These are phyloP conservation scores for Hirtodrosophila trivittata DNA, from an alignment of 2,888 invertebrate genomes.

Conservation along the genomic window DNA sequence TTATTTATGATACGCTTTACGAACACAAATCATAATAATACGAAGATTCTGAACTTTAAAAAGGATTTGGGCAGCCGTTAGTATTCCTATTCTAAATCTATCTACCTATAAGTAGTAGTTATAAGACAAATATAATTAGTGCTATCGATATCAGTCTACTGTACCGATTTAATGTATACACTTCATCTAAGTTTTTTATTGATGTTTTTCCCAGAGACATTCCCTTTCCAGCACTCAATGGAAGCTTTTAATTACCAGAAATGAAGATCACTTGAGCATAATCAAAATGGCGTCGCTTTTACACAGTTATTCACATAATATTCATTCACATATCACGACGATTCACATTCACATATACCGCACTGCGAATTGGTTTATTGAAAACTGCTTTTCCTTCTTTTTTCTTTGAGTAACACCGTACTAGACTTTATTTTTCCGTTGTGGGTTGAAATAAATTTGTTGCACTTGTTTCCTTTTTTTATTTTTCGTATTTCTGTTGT, in stretches of 20 bases:
- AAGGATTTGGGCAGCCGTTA: too few species aligned
- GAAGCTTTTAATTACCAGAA: slow-evolving; percentile 17
- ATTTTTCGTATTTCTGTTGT: slow-evolving; percentile 14
- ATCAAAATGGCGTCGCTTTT: slow-evolving; percentile 22
- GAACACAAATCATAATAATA: too few species aligned
- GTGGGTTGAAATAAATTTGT: slow-evolving; percentile 25
- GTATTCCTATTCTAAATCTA: too few species aligned
- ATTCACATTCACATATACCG: slow-evolving; percentile 5
- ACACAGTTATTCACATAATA: slow-evolving; percentile 17
- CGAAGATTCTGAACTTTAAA: too few species aligned
- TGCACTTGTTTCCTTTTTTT: slow-evolving; percentile 15
- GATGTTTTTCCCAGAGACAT: too few species aligned
- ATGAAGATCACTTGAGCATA: slow-evolving; percentile 11
- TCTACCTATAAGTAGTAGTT: too few species aligned
- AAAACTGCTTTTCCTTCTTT: slow-evolving; percentile 1
- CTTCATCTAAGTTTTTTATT: too few species aligned
- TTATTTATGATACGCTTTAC: too few species aligned
- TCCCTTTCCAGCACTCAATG: too few species aligned
- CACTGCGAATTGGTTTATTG: slow-evolving; percentile 3
- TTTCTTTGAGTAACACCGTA: slow-evolving; percentile 11
- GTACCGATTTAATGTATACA: too few species aligned
- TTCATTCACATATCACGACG: slow-evolving; percentile 12
- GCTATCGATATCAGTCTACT: too few species aligned
- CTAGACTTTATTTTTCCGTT: slow-evolving; percentile 5
- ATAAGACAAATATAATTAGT: too few species aligned